Evolutionary conservation across 1,140 invertebrate species (phyloP).

Genomic region (Rhagoletis pomonella): DNA sequence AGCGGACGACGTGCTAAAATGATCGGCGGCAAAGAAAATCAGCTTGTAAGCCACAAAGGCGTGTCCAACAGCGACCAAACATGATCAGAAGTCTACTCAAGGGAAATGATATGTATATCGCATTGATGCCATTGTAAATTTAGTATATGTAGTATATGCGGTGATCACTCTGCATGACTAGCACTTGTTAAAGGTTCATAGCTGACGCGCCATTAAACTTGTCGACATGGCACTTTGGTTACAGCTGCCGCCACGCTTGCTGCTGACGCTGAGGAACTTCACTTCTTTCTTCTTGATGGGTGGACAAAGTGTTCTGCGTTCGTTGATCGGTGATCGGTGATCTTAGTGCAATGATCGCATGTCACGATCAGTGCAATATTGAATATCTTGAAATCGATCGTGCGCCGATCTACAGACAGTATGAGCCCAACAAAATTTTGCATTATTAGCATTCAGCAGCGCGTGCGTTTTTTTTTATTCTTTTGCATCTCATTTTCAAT

Average conservation of each 20-base stretch:
- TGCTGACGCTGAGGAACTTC: not conserved
- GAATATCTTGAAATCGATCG: slow-evolving; percentile 43
- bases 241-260: not conserved
- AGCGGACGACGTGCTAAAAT: slow-evolving; percentile 26
- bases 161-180: not conserved
- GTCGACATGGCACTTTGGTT: slow-evolving; percentile 15
- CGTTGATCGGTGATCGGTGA: not conserved
- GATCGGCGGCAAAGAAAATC: not conserved
- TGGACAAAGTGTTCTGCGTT: not conserved
- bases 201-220: slow-evolving; percentile 19
- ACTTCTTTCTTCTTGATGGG: not conserved
- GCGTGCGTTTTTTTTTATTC: not conserved
- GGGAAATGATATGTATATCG: not conserved
- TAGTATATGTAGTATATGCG: not conserved
- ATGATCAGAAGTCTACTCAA: not conserved
- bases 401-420: not conserved
- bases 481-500: slow-evolving; percentile 44
- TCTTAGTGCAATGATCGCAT: not conserved
- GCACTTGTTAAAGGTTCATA: not conserved
- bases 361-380: slow-evolving; percentile 45
- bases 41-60: slow-evolving; percentile 4
- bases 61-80: not conserved
- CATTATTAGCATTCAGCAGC: not conserved
- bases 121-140: too few relatives aligned
- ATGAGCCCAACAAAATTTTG: not conserved